Evolutionary conservation across 2,797 vertebrate species (phyloP).

Genomic region (Furcifer pardalis): DNA sequence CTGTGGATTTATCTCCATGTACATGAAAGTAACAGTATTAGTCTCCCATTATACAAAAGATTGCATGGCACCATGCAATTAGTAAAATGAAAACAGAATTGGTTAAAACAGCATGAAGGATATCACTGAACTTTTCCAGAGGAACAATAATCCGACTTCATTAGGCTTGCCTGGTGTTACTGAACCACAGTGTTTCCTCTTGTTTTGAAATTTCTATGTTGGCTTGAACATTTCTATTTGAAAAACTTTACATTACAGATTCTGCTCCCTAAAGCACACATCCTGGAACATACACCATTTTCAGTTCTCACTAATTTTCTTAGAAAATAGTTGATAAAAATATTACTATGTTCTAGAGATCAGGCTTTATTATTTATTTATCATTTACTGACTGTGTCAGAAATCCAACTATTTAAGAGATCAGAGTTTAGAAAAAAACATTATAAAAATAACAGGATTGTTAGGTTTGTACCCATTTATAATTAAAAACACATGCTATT

Average conservation of each 20-base stretch:
- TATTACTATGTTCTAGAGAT: neutral
- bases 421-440: too few species aligned
- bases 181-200: accelerated
- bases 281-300: neutral
- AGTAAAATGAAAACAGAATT: conserved; percentile 67
- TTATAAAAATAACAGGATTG: too few species aligned
- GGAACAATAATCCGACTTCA: neutral
- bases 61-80: conserved; percentile 75
- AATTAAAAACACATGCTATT: too few species aligned
- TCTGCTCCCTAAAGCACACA: too few species aligned
- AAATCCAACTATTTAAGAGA: neutral
- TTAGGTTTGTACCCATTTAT: too few species aligned
- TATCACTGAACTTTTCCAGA: conserved; percentile 43
- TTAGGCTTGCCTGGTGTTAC: neutral
- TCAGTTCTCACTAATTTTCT: neutral
- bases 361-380: neutral
- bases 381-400: neutral
- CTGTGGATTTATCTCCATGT: conserved; percentile 64
- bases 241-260: neutral
- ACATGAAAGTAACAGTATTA: conserved; percentile 70
- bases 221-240: neutral
- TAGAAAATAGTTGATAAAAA: neutral
- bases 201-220: neutral
- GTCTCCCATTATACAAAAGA: conserved; percentile 62
- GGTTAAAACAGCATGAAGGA: conserved; percentile 41